These are phyloP conservation scores for Pampus argenteus DNA, from an alignment of 2,797 vertebrate species.

Conservation along the genomic window DNA sequence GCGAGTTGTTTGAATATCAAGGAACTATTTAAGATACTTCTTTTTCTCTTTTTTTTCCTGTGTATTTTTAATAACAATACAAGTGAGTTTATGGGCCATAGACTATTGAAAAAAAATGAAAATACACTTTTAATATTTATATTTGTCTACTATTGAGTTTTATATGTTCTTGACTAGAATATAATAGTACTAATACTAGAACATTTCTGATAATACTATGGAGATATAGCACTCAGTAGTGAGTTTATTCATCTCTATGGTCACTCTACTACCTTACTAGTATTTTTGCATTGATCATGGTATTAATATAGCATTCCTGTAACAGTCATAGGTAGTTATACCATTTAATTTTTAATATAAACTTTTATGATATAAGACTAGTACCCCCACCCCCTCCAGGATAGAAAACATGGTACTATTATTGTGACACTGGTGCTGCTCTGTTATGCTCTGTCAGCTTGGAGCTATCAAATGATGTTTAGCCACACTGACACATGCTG, in stretches of 20 bases:
- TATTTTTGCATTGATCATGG: neutral
- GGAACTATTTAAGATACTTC: neutral
- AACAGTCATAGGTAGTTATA: too few relatives aligned
- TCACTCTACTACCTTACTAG: neutral
- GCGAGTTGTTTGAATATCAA: neutral
- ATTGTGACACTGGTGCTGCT: constrained; percentile 34
- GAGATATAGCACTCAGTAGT: neutral
- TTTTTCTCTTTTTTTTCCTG: neutral
- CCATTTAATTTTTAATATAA: too few relatives aligned
- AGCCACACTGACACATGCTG: constrained; percentile 72
- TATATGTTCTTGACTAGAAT: neutral
- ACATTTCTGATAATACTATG: neutral
- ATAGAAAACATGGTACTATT: constrained; percentile 25
- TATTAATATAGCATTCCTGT: neutral
- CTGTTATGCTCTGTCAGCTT: constrained; percentile 57
- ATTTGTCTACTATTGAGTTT: too few relatives aligned
- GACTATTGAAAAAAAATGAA: neutral
- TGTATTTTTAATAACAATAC: neutral
- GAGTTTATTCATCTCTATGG: neutral
- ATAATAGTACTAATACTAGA: neutral
- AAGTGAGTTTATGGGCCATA: neutral
- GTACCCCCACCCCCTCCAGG: constrained; percentile 4
- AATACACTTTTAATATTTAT: neutral
- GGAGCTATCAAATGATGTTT: constrained; percentile 61
- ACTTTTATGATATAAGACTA: too few relatives aligned